phyloP scores from a whole-genome alignment of 2,888 invertebrate species.

The Limnephilus lunatus region DNA sequence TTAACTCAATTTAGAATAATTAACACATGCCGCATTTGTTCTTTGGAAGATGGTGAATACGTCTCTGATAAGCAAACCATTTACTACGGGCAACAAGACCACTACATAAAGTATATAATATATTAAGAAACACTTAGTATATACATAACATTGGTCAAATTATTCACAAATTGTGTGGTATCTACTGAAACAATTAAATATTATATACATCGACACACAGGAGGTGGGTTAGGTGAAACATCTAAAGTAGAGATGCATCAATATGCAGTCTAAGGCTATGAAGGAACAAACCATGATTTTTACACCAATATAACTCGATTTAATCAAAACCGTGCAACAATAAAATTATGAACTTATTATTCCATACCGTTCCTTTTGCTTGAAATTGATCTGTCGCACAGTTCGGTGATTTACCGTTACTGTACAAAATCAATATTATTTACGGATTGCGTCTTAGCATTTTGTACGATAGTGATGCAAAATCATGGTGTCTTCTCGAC shows the following conservation, averaged over 20 bases:
- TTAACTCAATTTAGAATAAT: not conserved
- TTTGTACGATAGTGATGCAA: constrained; percentile 36
- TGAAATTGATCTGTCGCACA: not conserved
- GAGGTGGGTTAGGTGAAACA: constrained; percentile 65
- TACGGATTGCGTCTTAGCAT: not conserved
- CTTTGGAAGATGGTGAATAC: not conserved
- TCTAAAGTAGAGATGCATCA: constrained; percentile 65
- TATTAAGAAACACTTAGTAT: constrained; percentile 39
- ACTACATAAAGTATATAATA: constrained; percentile 59
- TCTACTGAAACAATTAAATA: constrained; percentile 57
- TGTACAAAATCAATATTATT: not conserved
- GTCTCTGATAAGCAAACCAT: constrained; percentile 48
- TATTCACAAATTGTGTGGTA: constrained; percentile 56
- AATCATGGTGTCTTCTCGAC: constrained; percentile 57
- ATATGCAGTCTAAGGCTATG: constrained; percentile 63
- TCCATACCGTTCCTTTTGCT: not conserved
- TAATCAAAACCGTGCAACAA: not conserved
- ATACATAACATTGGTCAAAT: constrained; percentile 55
- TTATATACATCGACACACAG: constrained; percentile 63
- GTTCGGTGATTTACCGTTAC: not conserved
- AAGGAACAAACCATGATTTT: constrained; percentile 59
- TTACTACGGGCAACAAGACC: constrained; percentile 52
- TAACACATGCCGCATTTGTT: not conserved
- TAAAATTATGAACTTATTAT: not conserved
- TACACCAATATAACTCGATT: not conserved